These are phyloP conservation scores for Salvelinus namaycush DNA, from an alignment of 2,113 vertebrate genomes.

Conservation along the genomic window DNA sequence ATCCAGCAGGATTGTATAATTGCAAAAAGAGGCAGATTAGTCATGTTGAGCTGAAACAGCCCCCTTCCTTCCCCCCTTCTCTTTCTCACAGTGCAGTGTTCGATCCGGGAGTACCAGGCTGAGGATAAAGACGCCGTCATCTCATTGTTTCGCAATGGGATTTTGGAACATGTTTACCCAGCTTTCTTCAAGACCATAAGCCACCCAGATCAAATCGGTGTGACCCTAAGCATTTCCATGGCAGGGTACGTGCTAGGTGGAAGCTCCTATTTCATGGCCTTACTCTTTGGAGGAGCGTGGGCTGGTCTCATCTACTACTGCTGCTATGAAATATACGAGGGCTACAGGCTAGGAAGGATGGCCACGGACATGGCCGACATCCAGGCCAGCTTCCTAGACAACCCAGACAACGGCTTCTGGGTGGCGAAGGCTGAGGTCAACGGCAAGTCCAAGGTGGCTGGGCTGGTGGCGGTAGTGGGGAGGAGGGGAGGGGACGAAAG, in stretches of 20 bases:
- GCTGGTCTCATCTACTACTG: constrained; percentile 66
- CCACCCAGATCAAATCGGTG: constrained; percentile 67
- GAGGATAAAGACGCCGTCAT: constrained; percentile 54
- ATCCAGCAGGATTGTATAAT: constrained; percentile 55
- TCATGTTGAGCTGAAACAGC: constrained; percentile 23
- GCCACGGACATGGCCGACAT: constrained; percentile 62
- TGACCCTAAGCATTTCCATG: constrained; percentile 66
- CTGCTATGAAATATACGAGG: constrained; percentile 64
- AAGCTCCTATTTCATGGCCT: constrained; percentile 66
- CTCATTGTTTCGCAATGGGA: constrained; percentile 59
- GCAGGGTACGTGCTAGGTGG: constrained; percentile 70
- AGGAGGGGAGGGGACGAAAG: constrained; percentile 24
- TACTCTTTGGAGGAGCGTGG: constrained; percentile 65
- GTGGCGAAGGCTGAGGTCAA: constrained; percentile 61
- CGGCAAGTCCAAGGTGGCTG: constrained; percentile 54
- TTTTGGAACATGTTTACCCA: constrained; percentile 69
- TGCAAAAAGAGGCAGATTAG: constrained; percentile 57
- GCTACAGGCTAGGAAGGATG: constrained; percentile 55
- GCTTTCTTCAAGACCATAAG: constrained; percentile 70
- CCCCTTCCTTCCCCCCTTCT: background rate
- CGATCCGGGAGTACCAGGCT: constrained; percentile 61
- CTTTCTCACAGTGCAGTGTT: constrained; percentile 51
- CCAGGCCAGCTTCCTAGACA: constrained; percentile 59
- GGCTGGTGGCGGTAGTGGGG: constrained; percentile 53
- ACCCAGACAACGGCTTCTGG: constrained; percentile 65